phyloP scores from a whole-genome alignment of 2,113 vertebrate species.

The Trematocara stigmaticum region DNA sequence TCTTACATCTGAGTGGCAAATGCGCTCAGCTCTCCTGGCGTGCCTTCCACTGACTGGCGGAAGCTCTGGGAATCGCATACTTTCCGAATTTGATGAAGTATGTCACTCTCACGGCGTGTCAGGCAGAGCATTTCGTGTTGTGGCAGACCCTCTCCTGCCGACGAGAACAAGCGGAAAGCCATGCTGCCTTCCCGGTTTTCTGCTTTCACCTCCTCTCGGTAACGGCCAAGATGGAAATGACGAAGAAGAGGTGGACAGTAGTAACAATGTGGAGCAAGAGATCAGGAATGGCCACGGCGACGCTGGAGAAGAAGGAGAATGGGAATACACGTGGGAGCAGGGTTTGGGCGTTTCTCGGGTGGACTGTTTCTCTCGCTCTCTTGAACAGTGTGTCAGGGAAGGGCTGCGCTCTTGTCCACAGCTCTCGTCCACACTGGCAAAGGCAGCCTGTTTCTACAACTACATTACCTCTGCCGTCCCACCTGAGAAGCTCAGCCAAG shows the following conservation, averaged over 20 bases:
- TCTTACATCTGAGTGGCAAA: conserved; percentile 76
- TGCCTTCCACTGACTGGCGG: conserved; percentile 67
- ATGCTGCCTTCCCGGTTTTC: conserved; percentile 70
- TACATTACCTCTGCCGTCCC: conserved; percentile 75
- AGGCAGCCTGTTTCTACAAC: conserved; percentile 73
- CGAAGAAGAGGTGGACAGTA: conserved; percentile 8
- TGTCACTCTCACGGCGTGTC: conserved; percentile 71
- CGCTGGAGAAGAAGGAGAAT: conserved; percentile 24
- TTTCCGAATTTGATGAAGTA: conserved; percentile 73
- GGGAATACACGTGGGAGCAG: conserved; percentile 64
- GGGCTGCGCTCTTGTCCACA: conserved; percentile 66
- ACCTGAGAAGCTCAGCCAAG: conserved; percentile 73
- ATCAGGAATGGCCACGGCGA: conserved; percentile 34
- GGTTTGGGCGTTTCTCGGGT: conserved; percentile 68
- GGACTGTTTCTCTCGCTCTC: conserved; percentile 74
- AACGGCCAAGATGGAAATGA: conserved; percentile 34
- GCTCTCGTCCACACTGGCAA: conserved; percentile 64
- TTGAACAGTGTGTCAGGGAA: conserved; percentile 70
- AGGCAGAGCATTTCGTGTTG: conserved; percentile 72
- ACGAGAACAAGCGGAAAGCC: conserved; percentile 37
- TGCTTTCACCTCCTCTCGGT: conserved; percentile 5
- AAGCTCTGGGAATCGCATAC: conserved; percentile 56
- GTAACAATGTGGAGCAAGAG: conserved; percentile 4
- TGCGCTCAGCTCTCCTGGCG: conserved; percentile 72
- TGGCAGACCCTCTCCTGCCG: conserved; percentile 56